A percentile compares a stretch with the other conserved stretches of the same genome.
These are phyloP conservation scores for Anodontia alba DNA, from an alignment of 2,888 invertebrate species.

Conservation along the genomic window DNA sequence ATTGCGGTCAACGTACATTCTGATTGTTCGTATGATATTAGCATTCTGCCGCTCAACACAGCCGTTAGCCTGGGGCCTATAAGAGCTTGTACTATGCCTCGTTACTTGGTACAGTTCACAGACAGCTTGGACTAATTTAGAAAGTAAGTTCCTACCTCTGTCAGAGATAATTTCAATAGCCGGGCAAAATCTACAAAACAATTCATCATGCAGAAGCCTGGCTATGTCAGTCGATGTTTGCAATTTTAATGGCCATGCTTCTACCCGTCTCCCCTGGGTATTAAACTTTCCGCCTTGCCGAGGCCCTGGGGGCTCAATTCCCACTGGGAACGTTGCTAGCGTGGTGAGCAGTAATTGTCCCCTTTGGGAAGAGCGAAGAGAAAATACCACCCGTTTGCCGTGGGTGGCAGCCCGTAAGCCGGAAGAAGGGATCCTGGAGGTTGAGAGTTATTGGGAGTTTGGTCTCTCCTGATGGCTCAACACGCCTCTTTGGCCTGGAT, in stretches of 20 bases:
- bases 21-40: slow-evolving; percentile 18
- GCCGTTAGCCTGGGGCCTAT: slow-evolving; percentile 32
- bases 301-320: too few relatives aligned
- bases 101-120: slow-evolving; percentile 41
- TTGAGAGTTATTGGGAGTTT: too few relatives aligned
- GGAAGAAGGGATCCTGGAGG: too few relatives aligned
- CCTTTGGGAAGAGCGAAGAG: too few relatives aligned
- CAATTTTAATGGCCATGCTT: slow-evolving; percentile 8
- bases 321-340: too few relatives aligned
- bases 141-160: slow-evolving; percentile 34
- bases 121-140: slow-evolving; percentile 34
- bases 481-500: too few relatives aligned
- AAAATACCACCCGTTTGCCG: too few relatives aligned
- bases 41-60: slow-evolving; percentile 31
- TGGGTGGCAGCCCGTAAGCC: too few relatives aligned
- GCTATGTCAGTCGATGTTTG: slow-evolving; percentile 36
- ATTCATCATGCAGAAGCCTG: slow-evolving; percentile 16
- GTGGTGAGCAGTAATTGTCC: too few relatives aligned
- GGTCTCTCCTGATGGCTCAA: too few relatives aligned
- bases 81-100: slow-evolving; percentile 24
- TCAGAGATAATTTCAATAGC: slow-evolving; percentile 28
- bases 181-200: slow-evolving; percentile 30
- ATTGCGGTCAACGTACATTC: slow-evolving; percentile 26
- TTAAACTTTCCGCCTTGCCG: too few relatives aligned
- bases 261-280: slow-evolving; percentile 29